Base-by-base conservation (phyloP, 2,888 invertebrate genomes). In the Tetrapedia diversipes region DNA sequence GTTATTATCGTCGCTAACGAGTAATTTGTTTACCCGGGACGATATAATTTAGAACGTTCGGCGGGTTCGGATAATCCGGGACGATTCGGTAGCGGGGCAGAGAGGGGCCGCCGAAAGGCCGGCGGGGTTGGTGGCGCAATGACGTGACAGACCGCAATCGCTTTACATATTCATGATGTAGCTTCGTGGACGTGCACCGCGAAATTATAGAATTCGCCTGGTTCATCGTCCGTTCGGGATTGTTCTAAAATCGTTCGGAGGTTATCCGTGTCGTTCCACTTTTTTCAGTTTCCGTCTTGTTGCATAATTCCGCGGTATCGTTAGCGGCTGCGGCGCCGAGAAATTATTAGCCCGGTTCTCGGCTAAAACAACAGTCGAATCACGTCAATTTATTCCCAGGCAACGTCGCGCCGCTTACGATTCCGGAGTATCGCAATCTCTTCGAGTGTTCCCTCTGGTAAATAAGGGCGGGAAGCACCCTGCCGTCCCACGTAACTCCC, bases 151-250 rank as follows among this genome's bases (percentile, higher is more conserved):
- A 78, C 79, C 75, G 77, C 83, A 85, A 82, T 84, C 81, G 84
- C 78, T 87, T 86, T 87, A 87, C 87, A 87, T 87, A 87, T 87
- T 87, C 87, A 87, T 86, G 85, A 80, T 82, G 85, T 77, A 79
- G 79, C 80, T 76, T 65, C 80, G 79, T 60, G 77, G 74, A 79
- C 80, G 84, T 80, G 84, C 77, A 60, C 65, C 54, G 70, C 74
- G 77, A 80, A 85, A 83, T 83, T 80, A 82, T 76, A 80, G 78
- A 86, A 84, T 84, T 79, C 75, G 75, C 47, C 67, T 22, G 39
- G 56, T 66, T 84, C 82, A 45, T 76, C 82, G 64, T 65, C 78
- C 74, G 74, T 84, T 79, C 84, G 66, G 75, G 54, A 81, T 73
- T 51, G 70, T 81, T 73, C 65, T 34, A 51, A 60, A 56, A 69